A percentile compares a stretch with the other conserved stretches of the same genome.
Conservation (phyloP, 2,113 vertebrate genomes). For the Syrrhaptes paradoxus region DNA sequence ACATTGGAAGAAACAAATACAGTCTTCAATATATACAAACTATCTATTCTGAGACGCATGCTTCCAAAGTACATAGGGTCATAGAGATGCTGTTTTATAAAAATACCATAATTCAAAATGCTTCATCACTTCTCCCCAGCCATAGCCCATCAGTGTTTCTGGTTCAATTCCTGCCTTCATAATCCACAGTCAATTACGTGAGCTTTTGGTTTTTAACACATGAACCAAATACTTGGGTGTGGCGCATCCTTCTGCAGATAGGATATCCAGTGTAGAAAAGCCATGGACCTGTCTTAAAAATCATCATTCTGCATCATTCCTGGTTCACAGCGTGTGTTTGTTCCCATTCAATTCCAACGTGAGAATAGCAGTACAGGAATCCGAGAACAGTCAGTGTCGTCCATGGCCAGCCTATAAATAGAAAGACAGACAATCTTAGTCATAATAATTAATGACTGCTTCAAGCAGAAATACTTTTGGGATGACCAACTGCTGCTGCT, state of each 20-base stretch:
- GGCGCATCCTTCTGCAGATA: background rate
- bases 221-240: background rate
- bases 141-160: background rate
- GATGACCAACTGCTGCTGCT: background rate
- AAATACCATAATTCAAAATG: background rate
- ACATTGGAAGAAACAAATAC: background rate
- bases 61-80: background rate
- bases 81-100: background rate
- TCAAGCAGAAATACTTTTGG: background rate
- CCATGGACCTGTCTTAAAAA: background rate
- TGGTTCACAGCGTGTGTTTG: background rate
- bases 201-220: background rate
- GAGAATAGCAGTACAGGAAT: conserved; percentile 81
- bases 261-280: background rate
- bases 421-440: background rate
- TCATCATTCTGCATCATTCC: background rate
- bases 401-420: conserved; percentile 80
- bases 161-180: background rate
- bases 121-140: background rate
- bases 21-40: background rate
- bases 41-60: background rate
- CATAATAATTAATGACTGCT: conserved; percentile 25
- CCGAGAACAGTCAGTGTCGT: conserved; percentile 73
- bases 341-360: conserved; percentile 81
- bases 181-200: background rate